Evolutionary conservation across 2,888 invertebrate genomes (phyloP).

Genomic region (Tetragonisca angustula): DNA sequence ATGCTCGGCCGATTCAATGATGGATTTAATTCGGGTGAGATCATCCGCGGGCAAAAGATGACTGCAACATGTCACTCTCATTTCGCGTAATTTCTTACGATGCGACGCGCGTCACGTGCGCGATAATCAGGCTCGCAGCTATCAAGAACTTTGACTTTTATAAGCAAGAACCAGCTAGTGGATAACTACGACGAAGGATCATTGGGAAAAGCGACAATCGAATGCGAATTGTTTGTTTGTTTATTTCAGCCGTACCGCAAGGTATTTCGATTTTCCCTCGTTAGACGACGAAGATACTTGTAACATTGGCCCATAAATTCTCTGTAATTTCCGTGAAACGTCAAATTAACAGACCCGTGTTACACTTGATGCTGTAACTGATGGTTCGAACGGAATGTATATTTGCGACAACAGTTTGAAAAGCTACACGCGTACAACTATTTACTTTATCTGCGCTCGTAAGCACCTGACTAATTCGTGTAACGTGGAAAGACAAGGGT

Average conservation of each 20-base stretch:
- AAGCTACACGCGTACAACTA: not conserved
- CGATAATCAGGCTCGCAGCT: constrained; percentile 1
- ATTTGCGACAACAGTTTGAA: not conserved
- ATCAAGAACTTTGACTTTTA: not conserved
- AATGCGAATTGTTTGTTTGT: not conserved
- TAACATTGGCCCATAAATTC: too few relatives aligned
- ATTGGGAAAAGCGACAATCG: not conserved
- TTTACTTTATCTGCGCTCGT: not conserved
- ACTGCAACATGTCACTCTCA: constrained; percentile 19
- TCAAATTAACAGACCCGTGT: not conserved
- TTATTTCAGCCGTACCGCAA: not conserved
- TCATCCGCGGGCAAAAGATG: constrained; percentile 44
- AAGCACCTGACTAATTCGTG: not conserved
- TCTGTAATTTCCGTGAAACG: too few relatives aligned
- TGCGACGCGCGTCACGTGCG: not conserved
- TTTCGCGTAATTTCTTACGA: constrained; percentile 24
- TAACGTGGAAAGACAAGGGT: not conserved
- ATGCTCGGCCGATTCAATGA: constrained; percentile 41
- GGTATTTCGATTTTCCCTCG: not conserved
- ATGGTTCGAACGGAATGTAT: not conserved
- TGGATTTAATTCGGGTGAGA: constrained; percentile 63
- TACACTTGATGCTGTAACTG: not conserved
- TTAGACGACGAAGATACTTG: not conserved
- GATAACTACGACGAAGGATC: not conserved
- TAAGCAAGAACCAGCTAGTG: not conserved